Conservation (phyloP, 2,888 invertebrate genomes). For the Subacronicta megacephala region DNA sequence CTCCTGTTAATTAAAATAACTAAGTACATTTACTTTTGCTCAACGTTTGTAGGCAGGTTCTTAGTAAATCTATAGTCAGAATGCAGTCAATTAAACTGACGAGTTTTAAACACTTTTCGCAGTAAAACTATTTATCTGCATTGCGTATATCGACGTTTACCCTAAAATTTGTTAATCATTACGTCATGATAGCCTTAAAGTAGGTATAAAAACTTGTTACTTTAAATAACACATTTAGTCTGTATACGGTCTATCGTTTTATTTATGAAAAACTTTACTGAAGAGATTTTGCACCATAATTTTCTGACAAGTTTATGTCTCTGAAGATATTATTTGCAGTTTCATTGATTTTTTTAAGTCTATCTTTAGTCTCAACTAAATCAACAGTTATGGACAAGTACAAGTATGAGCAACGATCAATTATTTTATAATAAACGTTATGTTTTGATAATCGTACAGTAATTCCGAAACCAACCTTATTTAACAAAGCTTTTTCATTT, state of each 20-base stretch:
- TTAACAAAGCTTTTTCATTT: conserved; percentile 5
- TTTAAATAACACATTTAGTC: background rate
- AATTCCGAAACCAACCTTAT: conserved; percentile 1
- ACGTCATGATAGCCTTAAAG: conserved; percentile 14
- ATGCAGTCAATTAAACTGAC: conserved; percentile 33
- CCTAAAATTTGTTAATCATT: conserved; percentile 43
- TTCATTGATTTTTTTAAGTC: background rate
- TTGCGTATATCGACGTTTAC: conserved; percentile 30
- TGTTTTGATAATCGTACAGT: background rate
- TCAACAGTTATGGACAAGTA: background rate
- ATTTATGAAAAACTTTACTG: too few species aligned
- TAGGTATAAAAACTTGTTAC: conserved; percentile 8
- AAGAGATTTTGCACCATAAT: background rate
- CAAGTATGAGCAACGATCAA: background rate
- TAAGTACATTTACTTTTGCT: conserved; percentile 27
- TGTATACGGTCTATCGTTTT: conserved; percentile 12
- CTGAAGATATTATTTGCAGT: background rate
- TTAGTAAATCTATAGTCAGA: conserved; percentile 32
- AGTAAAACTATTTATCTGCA: conserved; percentile 41
- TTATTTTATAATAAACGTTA: conserved; percentile 1
- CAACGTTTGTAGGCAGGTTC: conserved; percentile 4
- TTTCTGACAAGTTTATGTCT: background rate
- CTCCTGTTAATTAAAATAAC: background rate
- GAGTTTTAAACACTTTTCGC: conserved; percentile 39
- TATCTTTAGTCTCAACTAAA: background rate